These are phyloP conservation scores for Polydrusus cervinus DNA, from an alignment of 2,888 invertebrate species.

Conservation along the genomic window DNA sequence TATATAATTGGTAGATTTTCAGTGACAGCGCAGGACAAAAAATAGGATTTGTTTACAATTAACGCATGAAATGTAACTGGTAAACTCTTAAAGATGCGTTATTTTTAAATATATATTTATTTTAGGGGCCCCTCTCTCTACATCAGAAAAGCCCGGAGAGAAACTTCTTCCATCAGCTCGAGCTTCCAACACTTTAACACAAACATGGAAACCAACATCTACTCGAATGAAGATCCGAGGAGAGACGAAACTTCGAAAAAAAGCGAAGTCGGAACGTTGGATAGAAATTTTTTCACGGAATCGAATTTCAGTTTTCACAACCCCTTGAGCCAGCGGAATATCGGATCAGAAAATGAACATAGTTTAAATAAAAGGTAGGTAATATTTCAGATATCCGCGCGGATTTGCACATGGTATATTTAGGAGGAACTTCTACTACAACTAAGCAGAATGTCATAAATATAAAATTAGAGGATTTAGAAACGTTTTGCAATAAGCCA, in stretches of 20 bases:
- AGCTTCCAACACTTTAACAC: constrained; percentile 38
- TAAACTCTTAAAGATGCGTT: too few relatives aligned
- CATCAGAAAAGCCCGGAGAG: constrained; percentile 33
- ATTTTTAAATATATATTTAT: background rate
- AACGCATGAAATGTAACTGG: too few relatives aligned
- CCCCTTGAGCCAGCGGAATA: background rate
- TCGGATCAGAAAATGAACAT: background rate
- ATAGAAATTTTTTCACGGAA: constrained; percentile 28
- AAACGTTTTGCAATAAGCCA: too few relatives aligned
- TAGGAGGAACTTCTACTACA: too few relatives aligned
- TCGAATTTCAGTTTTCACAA: constrained; percentile 24
- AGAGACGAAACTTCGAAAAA: constrained; percentile 5
- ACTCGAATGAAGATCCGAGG: background rate
- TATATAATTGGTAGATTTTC: too few relatives aligned
- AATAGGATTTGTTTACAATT: too few relatives aligned
- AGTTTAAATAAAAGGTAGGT: constrained; percentile 13
- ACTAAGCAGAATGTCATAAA: too few relatives aligned
- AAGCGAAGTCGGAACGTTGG: constrained; percentile 18
- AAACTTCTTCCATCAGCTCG: constrained; percentile 36
- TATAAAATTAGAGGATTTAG: too few relatives aligned
- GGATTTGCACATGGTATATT: too few relatives aligned
- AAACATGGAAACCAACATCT: constrained; percentile 1
- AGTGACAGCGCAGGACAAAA: too few relatives aligned
- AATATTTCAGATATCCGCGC: too few relatives aligned
- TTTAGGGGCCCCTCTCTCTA: constrained; percentile 41